Evolutionary conservation across 2,113 vertebrate species (phyloP).

Genomic region (Actenoides lindsayi): DNA sequence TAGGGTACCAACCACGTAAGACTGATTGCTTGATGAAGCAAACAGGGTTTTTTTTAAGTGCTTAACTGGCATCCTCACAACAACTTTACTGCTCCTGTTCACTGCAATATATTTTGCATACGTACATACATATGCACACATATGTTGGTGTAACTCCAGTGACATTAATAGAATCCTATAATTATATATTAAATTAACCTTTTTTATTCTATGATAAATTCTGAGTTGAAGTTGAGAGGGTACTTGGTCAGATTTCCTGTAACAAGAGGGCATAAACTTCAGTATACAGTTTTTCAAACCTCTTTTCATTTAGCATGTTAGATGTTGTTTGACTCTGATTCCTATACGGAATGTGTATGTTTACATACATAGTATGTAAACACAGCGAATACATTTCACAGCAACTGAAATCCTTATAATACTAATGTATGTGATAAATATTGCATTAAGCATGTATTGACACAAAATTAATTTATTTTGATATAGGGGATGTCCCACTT

Average conservation of each 20-base stretch:
- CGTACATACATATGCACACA: fast-evolving
- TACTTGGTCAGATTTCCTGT: neutral
- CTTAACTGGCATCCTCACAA: neutral
- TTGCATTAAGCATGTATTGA: conserved; percentile 3
- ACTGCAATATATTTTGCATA: neutral
- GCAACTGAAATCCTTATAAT: neutral
- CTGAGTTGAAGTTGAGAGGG: neutral
- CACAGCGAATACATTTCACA: neutral
- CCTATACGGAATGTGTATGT: too few relatives aligned
- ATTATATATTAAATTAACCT: neutral
- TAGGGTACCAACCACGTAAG: neutral
- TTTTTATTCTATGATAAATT: neutral
- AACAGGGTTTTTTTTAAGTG: neutral
- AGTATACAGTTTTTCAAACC: neutral
- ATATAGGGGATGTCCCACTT: conserved; percentile 91
- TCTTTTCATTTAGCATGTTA: neutral
- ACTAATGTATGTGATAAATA: neutral
- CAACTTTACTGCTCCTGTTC: neutral
- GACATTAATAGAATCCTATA: neutral
- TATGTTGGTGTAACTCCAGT: neutral
- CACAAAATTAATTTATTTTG: conserved; percentile 53
- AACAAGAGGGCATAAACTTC: neutral
- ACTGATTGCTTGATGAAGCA: neutral
- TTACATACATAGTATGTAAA: neutral
- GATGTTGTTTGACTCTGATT: neutral